These are phyloP conservation scores for Nematostella vectensis DNA, from an alignment of 92 coral and sea anemone species.

Conservation along the genomic window DNA sequence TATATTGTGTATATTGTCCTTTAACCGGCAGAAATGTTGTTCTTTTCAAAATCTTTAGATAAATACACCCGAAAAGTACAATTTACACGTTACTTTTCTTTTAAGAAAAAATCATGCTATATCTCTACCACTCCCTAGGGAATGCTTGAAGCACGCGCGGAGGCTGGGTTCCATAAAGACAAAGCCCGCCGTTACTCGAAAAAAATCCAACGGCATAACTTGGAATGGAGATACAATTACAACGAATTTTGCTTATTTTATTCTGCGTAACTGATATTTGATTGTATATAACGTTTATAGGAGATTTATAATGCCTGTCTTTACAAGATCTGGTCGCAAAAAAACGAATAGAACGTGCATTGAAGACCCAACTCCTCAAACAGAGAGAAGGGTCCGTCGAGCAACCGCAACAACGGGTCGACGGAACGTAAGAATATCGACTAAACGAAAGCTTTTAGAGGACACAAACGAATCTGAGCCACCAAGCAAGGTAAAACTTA, in stretches of 20 bases:
- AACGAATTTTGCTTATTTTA: background rate
- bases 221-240: constrained; percentile 14
- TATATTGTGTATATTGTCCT: too few relatives aligned
- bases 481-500: constrained; percentile 36
- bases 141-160: too few relatives aligned
- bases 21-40: too few relatives aligned
- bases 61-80: too few relatives aligned
- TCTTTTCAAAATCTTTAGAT: too few relatives aligned
- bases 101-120: too few relatives aligned
- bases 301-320: constrained; percentile 55
- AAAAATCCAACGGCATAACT: constrained; percentile 36
- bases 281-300: background rate
- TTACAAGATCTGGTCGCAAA: constrained; percentile 58
- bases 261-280: background rate
- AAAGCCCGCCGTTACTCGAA: constrained; percentile 26
- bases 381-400: constrained; percentile 5
- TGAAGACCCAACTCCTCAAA: constrained; percentile 66
- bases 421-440: too few relatives aligned
- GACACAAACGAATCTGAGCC: constrained; percentile 36
- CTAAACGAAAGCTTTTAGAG: constrained; percentile 48
- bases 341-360: constrained; percentile 41
- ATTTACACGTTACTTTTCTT: too few relatives aligned
- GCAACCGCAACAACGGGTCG: too few relatives aligned
- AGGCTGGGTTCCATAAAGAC: constrained; percentile 12
- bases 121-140: too few relatives aligned